Evolutionary conservation across 2,797 vertebrate species (phyloP).

Genomic region (Parauchenoglanis punctatus): DNA sequence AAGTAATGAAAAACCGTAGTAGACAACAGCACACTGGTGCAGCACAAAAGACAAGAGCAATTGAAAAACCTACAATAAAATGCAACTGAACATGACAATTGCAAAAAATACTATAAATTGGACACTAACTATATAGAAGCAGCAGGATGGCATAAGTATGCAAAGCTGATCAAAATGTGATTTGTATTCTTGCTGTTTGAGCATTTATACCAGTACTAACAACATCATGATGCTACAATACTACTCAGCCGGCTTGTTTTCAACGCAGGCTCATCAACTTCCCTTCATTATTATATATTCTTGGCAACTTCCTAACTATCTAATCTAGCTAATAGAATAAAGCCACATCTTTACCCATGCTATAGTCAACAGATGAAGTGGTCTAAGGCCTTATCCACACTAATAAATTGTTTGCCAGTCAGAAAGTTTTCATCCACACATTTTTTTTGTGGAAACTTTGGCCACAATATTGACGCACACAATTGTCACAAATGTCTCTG

Average conservation of each 20-base stretch:
- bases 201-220: neutral
- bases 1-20: neutral
- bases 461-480: no score
- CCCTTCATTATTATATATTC: neutral
- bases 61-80: neutral
- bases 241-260: neutral
- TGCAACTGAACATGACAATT: neutral
- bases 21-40: neutral
- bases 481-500: no score
- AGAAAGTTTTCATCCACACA: no score
- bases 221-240: neutral
- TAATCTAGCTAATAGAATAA: neutral
- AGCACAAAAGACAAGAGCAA: neutral
- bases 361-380: neutral
- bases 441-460: no score
- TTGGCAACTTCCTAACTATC: neutral
- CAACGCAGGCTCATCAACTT: neutral
- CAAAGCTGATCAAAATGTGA: neutral
- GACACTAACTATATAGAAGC: neutral
- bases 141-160: neutral
- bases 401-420: no score
- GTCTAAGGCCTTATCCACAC: neutral
- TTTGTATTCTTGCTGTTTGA: neutral
- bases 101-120: neutral
- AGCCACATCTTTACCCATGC: neutral